Evolutionary conservation across 2,888 invertebrate genomes (phyloP), one percentile per base, ranked within the genome.

Genomic region (Hypercompe scribonia): DNA sequence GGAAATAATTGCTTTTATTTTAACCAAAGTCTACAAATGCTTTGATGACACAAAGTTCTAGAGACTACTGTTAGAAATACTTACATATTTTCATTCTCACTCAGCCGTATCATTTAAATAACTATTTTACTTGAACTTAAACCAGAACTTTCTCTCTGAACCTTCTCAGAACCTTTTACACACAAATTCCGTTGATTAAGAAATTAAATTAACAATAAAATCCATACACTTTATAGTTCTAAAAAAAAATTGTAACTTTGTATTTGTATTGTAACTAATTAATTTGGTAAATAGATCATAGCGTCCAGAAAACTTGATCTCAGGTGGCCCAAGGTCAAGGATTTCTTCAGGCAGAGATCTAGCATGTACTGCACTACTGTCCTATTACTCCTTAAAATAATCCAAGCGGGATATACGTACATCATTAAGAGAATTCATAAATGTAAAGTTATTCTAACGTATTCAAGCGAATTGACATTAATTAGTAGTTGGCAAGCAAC

Each of bases 381-480:
- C 50, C 7, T 50, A n/a, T 50, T 3, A 21, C 46, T 24, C 8
- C 50, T 50, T 8, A 24, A 50, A 28, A 58, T 58, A 28, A 28
- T 28, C 11, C 1, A 36, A 21, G 21, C 10, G n/a, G 8, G 34
- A 15, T 42, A 21, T 36, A 61, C 10, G 24, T 54, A n/a, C n/a
- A 61, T 39, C 24, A 61, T 24, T 24, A 58, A 61, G 28, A 31
- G 24, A 31, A 42, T 61, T 42, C 13, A 31, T 39, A 10, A 63
- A 74, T 75, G 72, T 36, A 70, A 64, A 75, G 28, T 63, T 54
- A 75, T 73, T 69, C 70, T 28, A 15, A 65, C 18, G 68, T 58
- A 34, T 61, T 58, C 24, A 36, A 69, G 69, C 3, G 39, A 64
- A 36, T 64, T 46, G 39, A 61, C 42, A 66, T 75, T 75, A 72